phyloP scores from a whole-genome alignment of 2,797 vertebrate genomes.

The Heterohyrax brucei region DNA sequence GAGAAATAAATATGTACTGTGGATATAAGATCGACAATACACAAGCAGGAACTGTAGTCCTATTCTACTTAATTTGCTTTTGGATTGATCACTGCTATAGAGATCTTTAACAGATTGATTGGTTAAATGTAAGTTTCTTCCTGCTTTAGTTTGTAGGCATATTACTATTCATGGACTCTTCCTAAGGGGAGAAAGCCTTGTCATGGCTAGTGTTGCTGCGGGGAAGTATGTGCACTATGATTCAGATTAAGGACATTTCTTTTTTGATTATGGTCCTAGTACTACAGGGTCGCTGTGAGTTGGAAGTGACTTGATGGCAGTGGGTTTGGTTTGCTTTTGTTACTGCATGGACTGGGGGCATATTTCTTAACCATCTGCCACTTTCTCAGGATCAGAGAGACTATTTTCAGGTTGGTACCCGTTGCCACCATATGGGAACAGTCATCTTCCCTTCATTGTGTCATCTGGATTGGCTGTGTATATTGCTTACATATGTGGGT shows the following conservation, averaged over 20 bases:
- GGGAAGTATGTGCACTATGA: background rate
- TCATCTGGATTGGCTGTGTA: constrained; percentile 9
- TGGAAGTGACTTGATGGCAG: no score
- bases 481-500: constrained; percentile 6
- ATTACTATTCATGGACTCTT: constrained; percentile 30
- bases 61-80: constrained; percentile 14
- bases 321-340: background rate
- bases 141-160: constrained; percentile 36
- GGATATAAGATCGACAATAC: background rate
- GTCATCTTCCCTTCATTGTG: background rate
- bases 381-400: constrained; percentile 21
- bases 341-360: background rate
- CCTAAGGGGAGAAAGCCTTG: background rate
- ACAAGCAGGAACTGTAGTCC: background rate
- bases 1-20: background rate
- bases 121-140: constrained; percentile 48
- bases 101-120: background rate
- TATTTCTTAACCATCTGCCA: background rate
- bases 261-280: background rate
- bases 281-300: no score
- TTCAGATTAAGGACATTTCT: constrained; percentile 4
- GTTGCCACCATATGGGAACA: constrained; percentile 47
- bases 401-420: constrained; percentile 64
- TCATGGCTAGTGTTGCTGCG: background rate
- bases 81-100: background rate